These are phyloP conservation scores for Amphipoea lucens DNA, from an alignment of 2,888 invertebrate genomes.

Conservation along the genomic window DNA sequence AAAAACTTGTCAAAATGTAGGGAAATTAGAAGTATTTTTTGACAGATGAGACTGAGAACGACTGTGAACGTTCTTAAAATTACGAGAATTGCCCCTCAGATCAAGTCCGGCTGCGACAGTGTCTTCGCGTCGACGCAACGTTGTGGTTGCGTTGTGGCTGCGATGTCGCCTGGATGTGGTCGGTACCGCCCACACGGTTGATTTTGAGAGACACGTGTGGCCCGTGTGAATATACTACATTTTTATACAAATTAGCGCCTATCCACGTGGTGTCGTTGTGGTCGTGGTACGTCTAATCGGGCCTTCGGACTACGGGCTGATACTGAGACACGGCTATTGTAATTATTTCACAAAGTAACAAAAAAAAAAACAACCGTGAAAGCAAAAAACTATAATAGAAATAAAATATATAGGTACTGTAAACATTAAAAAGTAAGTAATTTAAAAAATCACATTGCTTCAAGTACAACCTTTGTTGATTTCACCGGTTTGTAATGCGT, in stretches of 20 bases:
- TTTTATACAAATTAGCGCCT: neutral
- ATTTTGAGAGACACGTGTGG: neutral
- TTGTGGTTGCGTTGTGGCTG: too few species aligned
- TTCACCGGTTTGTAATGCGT: conserved; percentile 1
- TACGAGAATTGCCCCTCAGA: too few species aligned
- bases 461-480: conserved; percentile 8
- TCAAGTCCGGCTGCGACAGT: neutral
- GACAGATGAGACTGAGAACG: too few species aligned
- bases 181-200: too few species aligned
- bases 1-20: too few species aligned
- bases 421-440: neutral
- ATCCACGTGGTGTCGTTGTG: neutral
- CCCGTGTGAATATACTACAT: neutral
- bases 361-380: neutral
- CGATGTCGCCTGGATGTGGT: too few species aligned
- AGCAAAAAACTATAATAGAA: neutral
- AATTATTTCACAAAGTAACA: neutral
- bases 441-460: neutral
- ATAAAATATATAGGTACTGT: neutral
- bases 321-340: neutral
- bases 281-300: neutral
- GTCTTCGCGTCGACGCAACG: too few species aligned
- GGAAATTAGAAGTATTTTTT: too few species aligned
- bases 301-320: too few species aligned
- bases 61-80: too few species aligned